Base-by-base conservation (phyloP, 2,888 invertebrate species). In the Cryptocephalus moraei region DNA sequence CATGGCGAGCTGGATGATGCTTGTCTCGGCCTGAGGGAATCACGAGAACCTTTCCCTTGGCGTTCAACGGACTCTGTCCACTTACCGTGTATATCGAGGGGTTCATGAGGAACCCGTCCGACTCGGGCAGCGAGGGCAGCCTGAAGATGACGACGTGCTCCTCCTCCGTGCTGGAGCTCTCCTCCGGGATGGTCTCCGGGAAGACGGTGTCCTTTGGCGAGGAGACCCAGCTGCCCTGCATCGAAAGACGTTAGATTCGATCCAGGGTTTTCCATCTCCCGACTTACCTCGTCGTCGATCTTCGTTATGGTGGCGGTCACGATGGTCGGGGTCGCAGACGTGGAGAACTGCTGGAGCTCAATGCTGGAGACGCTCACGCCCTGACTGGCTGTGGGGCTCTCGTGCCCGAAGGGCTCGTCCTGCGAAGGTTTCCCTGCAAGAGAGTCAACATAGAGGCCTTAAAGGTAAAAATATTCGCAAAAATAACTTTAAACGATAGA, bases 131-230 rank as follows among this genome's bases (percentile, higher is more conserved):
- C 0, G 88, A 84, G 2, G 90, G 90, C 33, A 91, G 71, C 14
- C 90, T 78, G 67, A 91, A 90, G 62, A 91, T 91, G 46, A 91
- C 91, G 62, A 92, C 90, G 66, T 91, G 90, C 67, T 91, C 91
- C 64, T 91, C 91, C 70, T 92, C 92, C 46, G 90, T 85, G 60
- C 91, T 91, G 4, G 91, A 91, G 63, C 89, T 91, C 69, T 92
- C 91, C 71, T 92, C 91, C 0, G 91, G 91, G 58, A 91, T 91
- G 8, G 91, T 91, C 75, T 91, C 91, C 9, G 91, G 91, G 65
- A 91, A 91, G 48, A 84, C 84, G 11, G 86, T 88, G 53, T 91
- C 91, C 68, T 91, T 91, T 4, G 90, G 89, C 9, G 90, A 90
- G 4, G 89, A 86, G 10, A 89, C 78, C 89, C 89, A 89, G 32